Evolutionary conservation across 2,888 invertebrate genomes (phyloP).

Genomic region (Axea sp.): DNA sequence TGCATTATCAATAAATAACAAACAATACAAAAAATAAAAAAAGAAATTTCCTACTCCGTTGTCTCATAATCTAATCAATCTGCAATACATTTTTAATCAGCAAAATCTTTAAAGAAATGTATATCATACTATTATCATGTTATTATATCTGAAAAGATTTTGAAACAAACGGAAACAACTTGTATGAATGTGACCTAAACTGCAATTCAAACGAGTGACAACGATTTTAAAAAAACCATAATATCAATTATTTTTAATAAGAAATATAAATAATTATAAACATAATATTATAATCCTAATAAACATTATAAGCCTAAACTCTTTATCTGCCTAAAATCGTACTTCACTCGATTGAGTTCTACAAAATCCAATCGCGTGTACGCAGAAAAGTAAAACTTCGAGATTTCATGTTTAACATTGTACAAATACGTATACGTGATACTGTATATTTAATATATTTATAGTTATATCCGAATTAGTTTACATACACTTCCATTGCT

Average conservation of each 20-base stretch:
- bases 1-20: slow-evolving; percentile 66
- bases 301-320: too few relatives aligned
- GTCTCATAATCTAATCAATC: slow-evolving; percentile 40
- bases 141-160: too few relatives aligned
- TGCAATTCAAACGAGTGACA: slow-evolving; percentile 30
- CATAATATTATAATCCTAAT: too few relatives aligned
- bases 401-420: slow-evolving; percentile 62
- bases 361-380: slow-evolving; percentile 66
- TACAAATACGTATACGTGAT: slow-evolving; percentile 49
- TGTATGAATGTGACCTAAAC: slow-evolving; percentile 39
- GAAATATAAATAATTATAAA: too few relatives aligned
- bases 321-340: slow-evolving; percentile 38
- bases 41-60: slow-evolving; percentile 33
- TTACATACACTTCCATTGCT: slow-evolving; percentile 79
- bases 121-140: too few relatives aligned
- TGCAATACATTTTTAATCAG: too few relatives aligned
- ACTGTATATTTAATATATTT: slow-evolving; percentile 71
- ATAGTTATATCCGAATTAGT: slow-evolving; percentile 78
- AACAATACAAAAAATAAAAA: slow-evolving; percentile 25
- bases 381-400: slow-evolving; percentile 64
- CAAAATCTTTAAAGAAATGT: too few relatives aligned
- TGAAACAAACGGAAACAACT: slow-evolving; percentile 16
- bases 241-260: not conserved
- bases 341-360: slow-evolving; percentile 63
- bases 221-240: slow-evolving; percentile 17